phyloP scores from a whole-genome alignment of 92 coral and sea anemone genomes.

The Zoanthus gigantus region DNA sequence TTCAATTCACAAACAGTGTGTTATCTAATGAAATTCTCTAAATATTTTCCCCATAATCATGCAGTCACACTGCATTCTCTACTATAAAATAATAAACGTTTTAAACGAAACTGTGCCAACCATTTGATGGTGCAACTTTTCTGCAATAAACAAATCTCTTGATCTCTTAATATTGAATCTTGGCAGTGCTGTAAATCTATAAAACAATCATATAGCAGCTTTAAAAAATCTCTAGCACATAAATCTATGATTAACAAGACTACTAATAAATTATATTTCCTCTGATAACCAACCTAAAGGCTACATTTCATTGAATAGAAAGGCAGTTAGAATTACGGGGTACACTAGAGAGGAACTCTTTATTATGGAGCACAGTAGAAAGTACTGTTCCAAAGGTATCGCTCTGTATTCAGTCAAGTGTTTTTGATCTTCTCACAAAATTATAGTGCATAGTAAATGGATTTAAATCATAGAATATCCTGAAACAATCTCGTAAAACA shows the following conservation, averaged over 20 bases:
- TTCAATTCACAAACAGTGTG: slow-evolving; percentile 20
- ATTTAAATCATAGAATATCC: too few species aligned
- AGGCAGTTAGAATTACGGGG: not conserved
- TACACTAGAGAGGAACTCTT: too few species aligned
- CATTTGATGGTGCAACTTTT: slow-evolving; percentile 41
- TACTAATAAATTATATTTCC: not conserved
- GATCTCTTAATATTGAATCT: slow-evolving; percentile 6
- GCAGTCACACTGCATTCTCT: slow-evolving; percentile 37
- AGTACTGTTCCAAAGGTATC: too few species aligned
- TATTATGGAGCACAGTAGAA: too few species aligned
- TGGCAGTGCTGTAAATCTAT: slow-evolving; percentile 12
- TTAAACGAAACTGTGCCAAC: slow-evolving; percentile 23
- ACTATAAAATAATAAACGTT: slow-evolving; percentile 13
- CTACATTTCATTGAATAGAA: not conserved
- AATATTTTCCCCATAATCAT: not conserved
- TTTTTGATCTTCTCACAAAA: too few species aligned
- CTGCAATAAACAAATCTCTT: slow-evolving; percentile 17
- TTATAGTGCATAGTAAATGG: too few species aligned
- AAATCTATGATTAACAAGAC: not conserved
- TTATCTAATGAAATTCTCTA: not conserved
- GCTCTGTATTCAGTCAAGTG: too few species aligned
- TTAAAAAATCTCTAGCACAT: not conserved
- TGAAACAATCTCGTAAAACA: too few species aligned
- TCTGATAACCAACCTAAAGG: not conserved
- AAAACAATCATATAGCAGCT: slow-evolving; percentile 28